Base-by-base conservation (phyloP, 1,140 invertebrate species). In the Bombus superbus region DNA sequence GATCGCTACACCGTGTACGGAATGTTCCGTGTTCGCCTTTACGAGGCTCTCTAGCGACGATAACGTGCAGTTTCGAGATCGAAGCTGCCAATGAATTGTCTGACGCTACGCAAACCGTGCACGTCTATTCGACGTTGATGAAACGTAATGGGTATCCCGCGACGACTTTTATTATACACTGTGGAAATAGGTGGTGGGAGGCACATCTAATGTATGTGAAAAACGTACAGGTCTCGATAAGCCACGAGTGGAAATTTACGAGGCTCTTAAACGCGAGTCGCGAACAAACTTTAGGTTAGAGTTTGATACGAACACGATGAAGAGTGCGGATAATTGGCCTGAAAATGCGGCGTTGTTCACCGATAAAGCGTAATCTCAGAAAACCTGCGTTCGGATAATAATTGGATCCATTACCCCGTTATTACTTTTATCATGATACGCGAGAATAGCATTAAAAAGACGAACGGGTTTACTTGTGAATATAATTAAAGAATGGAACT, bases 81-180 rank as follows among this genome's bases (percentile, higher is more conserved):
- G 35, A 42, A 57, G 5, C 59, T n/a, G 8, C 18, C 75, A 18
- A 22, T 13, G 47, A 81, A 72, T 72, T 72, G 38, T 42, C 62
- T 15, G n/a, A n/a, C 38, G 53, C 28, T 59, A 44, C 35, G 47
- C 64, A 53, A 53, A 53, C 47, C 47, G 47, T 53, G 47, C 1
- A 53, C 18, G 47, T 53, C 47, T 53, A 22, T 53, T 53, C 38
- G 80, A 81, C 71, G 69, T 47, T 72, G 68, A 82, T 66, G 53
- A 74, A 64, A 62, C 62, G 59, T 64, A 74, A 82, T 64, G 40
- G 81, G 32, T 47, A 62, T 32, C 25, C 81, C 6, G 5, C 42
- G 69, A 42, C 40, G 53, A 35, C 57, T 82, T 73, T 47, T 82
- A 82, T 82, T 82, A 28, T 42, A 64, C 53, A 32, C 18, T 32